Evolutionary conservation across 2,113 vertebrate species (phyloP).

Genomic region (Ochotona curzoniae): DNA sequence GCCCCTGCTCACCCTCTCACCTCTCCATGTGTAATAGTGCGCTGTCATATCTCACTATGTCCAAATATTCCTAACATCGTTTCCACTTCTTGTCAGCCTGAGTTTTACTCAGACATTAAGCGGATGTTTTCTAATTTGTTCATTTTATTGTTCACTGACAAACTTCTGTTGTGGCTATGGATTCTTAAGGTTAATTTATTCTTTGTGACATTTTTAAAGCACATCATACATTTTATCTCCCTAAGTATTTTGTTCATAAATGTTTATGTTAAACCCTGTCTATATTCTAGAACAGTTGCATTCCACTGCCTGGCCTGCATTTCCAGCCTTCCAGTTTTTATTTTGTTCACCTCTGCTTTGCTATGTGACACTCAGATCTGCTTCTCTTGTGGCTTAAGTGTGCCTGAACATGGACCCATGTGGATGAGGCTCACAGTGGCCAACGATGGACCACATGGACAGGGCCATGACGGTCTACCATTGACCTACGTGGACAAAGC

Average conservation of each 20-base stretch:
- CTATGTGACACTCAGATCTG: neutral
- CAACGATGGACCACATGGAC: neutral
- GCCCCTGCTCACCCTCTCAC: neutral
- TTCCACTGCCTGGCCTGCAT: neutral
- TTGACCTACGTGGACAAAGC: no score
- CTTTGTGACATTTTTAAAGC: no score
- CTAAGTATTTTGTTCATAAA: neutral
- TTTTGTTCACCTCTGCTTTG: neutral
- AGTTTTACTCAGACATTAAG: neutral
- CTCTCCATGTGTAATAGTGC: neutral
- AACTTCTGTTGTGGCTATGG: neutral
- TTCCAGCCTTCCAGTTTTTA: neutral
- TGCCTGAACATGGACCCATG: no score
- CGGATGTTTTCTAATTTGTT: no score
- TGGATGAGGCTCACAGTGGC: neutral
- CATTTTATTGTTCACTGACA: neutral
- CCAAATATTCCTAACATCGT: neutral
- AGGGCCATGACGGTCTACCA: no score
- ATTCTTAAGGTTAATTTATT: neutral
- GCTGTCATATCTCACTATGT: neutral
- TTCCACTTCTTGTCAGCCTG: neutral
- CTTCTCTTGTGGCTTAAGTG: neutral
- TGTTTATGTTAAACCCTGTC: neutral
- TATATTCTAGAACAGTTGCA: no score
- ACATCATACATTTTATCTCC: neutral